Evolutionary conservation across 2,888 invertebrate genomes (phyloP), one percentile per base, ranked within the genome.

Genomic region (Zele albiditarsus): DNA sequence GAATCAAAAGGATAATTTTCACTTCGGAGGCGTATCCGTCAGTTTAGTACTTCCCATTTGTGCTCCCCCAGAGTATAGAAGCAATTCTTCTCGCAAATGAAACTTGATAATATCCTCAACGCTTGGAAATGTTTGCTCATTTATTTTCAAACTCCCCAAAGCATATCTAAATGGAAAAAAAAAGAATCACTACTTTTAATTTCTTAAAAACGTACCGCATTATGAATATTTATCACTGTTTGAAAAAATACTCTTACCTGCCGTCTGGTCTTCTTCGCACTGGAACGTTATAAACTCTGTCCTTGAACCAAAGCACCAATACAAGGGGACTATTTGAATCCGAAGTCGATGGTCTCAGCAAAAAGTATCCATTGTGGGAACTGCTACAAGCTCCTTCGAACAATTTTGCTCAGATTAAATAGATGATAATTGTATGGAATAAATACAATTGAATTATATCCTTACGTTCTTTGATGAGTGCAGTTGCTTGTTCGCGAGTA

Each of bases 301-400:
- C 87, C 46, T 83, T 87, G 80, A 83, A 89, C 88, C 89, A 88
- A 62, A 90, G 83, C 6, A 88, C 89, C 20, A 90, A 78, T 23
- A 87, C 89, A 75, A 91, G 82, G 46, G 90, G 90, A 79, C 90
- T 88, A 65, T 86, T 86, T 20, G 84, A 84, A 71, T 88, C 86
- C 5, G 86, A 83, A 2, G 82, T 82, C 12, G 89, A 90, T 60
- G 90, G 90, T 72, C 90, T 87, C 62, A 90, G 66, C 0, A 90
- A 84, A 74, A 90, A 90, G 69, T 84, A 86, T 68, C 90, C 90
- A 74, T 90, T 87, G 71, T 82, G 82, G n/a, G 80, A 79, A 71
- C 80, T 84, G 14, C 83, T 84, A 67, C 85, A 85, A 83, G 85
- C 84, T 80, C 84, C 80, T 81, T 80, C 84, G 84, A 71, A 60